Percentiles rank a stretch among this genome's conserved stretches.
Conservation (phyloP, 1,140 invertebrate species). For the Spodoptera frugiperda region DNA sequence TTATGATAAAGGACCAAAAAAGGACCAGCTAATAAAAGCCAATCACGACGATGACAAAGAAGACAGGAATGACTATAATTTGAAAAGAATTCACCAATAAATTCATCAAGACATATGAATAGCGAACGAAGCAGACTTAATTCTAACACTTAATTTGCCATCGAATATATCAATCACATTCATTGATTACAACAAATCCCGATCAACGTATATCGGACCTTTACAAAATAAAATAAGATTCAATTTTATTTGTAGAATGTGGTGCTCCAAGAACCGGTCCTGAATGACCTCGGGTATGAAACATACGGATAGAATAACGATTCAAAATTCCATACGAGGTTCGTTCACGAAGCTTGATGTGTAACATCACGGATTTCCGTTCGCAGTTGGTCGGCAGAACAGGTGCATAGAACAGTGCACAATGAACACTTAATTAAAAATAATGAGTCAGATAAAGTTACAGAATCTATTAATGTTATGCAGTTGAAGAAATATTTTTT, state of each 20-base stretch:
- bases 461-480: no score
- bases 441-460: no score
- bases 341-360: conserved; percentile 38
- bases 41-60: no score
- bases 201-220: background rate
- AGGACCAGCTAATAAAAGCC: no score
- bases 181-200: conserved; percentile 14
- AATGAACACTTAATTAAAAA: no score
- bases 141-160: conserved; percentile 34
- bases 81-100: background rate
- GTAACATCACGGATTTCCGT: conserved; percentile 22
- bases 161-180: conserved; percentile 43
- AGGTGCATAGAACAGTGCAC: background rate
- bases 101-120: conserved; percentile 8
- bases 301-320: conserved; percentile 46
- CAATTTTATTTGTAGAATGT: background rate
- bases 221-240: conserved; percentile 16
- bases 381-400: conserved; percentile 3
- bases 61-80: no score
- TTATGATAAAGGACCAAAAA: no score
- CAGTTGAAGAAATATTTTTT: no score
- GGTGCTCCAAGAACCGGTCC: conserved; percentile 34
- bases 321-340: conserved; percentile 35
- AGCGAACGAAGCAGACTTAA: conserved; percentile 15
- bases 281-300: conserved; percentile 41